A percentile compares a stretch with the other conserved stretches of the same genome.
Evolutionary conservation across 1,140 invertebrate species (phyloP).

Genomic region (Cydia fagiglandana): DNA sequence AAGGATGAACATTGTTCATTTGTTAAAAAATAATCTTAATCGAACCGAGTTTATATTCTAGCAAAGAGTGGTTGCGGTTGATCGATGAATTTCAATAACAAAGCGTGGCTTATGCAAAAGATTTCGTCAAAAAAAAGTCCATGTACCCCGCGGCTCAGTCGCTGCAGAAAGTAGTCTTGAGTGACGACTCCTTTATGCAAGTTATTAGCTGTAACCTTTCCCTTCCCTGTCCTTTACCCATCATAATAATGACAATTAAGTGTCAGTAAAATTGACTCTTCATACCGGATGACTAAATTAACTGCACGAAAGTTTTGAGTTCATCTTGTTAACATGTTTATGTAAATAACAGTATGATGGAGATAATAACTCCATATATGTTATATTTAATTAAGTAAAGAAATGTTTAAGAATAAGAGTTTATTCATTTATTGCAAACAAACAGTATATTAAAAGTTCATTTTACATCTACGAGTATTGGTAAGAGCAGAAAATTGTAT

Average conservation of each 20-base stretch:
- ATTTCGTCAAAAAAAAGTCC: not conserved
- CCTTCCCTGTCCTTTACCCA: not conserved
- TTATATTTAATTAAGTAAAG: slow-evolving; percentile 1
- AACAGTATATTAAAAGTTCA: not conserved
- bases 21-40: too few species aligned
- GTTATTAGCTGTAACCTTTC: not conserved
- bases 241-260: slow-evolving; percentile 2
- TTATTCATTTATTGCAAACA: not conserved
- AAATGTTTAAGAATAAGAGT: not conserved
- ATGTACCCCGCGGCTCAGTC: not conserved
- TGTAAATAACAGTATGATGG: slow-evolving; percentile 21
- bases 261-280: not conserved
- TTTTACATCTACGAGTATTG: not conserved
- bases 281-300: slow-evolving; percentile 2
- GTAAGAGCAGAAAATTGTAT: not conserved
- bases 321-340: slow-evolving; percentile 9
- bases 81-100: too few species aligned
- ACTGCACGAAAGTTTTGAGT: not conserved
- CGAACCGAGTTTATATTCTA: too few species aligned
- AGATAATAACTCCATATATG: slow-evolving; percentile 16
- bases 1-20: too few species aligned
- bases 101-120: too few species aligned
- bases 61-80: too few species aligned
- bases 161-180: not conserved
- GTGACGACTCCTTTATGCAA: not conserved